phyloP scores from a whole-genome alignment of 37 sponge, comb jelly and placozoan species.

The Chondrosia reniformis region DNA sequence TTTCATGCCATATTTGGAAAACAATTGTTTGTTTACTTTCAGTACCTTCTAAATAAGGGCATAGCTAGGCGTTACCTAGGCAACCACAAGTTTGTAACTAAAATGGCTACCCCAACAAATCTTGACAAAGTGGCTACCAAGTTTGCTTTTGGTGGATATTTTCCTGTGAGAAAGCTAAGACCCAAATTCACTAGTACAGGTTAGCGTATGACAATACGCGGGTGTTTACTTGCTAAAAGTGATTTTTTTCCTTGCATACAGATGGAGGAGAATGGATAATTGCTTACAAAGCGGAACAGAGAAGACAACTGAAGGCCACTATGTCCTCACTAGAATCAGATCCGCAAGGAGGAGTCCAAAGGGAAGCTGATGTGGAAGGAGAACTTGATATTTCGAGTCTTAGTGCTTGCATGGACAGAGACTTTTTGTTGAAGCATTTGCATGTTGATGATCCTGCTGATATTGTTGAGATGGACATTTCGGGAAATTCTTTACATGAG shows the following conservation, averaged over 20 bases:
- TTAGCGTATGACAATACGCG: not conserved
- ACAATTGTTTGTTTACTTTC: slow-evolving; percentile 7
- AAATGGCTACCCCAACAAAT: not conserved
- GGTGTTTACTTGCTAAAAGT: not conserved
- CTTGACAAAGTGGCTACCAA: not conserved
- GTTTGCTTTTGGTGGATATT: slow-evolving; percentile 19
- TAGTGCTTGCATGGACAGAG: not conserved
- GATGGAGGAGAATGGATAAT: slow-evolving; percentile 74
- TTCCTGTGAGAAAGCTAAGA: slow-evolving; percentile 10
- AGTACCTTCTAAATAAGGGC: slow-evolving; percentile 2
- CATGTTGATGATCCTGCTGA: slow-evolving; percentile 11
- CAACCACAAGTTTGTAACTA: not conserved
- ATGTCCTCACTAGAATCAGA: not conserved
- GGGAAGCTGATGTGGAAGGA: not conserved
- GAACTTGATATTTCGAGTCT: not conserved
- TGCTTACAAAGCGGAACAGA: slow-evolving; percentile 72
- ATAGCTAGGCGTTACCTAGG: not conserved
- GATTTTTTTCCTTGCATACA: not conserved
- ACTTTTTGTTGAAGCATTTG: not conserved
- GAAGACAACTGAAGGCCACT: slow-evolving; percentile 37
- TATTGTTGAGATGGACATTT: slow-evolving; percentile 6
- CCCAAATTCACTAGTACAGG: slow-evolving; percentile 4
- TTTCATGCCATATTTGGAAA: slow-evolving; percentile 22
- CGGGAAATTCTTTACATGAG: not conserved
- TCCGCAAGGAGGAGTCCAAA: not conserved